These are phyloP conservation scores for Epinephelus moara DNA, from an alignment of 2,113 vertebrate genomes.

Conservation along the genomic window DNA sequence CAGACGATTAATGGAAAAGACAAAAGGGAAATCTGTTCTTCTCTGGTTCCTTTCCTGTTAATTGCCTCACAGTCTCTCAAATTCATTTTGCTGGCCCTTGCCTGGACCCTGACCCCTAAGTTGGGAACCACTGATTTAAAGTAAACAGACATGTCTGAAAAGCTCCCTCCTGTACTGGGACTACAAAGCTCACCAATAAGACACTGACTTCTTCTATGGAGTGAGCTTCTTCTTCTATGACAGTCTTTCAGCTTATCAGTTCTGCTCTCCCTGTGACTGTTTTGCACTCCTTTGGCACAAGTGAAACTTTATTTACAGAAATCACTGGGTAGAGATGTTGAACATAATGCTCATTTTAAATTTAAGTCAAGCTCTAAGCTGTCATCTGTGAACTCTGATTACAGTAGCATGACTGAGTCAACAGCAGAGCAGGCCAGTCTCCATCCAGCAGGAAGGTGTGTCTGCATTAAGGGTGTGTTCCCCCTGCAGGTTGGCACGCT, in stretches of 20 bases:
- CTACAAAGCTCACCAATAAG: neutral
- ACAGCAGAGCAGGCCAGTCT: conserved; percentile 10
- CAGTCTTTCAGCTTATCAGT: too few species aligned
- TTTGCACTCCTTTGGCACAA: neutral
- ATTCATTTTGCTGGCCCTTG: neutral
- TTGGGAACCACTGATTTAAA: neutral
- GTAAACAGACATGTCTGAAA: neutral
- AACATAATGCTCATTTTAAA: neutral
- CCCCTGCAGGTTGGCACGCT: conserved; percentile 32
- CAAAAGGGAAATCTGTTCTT: neutral
- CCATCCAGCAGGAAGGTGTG: conserved; percentile 33
- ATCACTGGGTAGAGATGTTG: neutral
- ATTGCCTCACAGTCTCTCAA: neutral
- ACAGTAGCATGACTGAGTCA: conserved; percentile 2
- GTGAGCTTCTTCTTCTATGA: neutral
- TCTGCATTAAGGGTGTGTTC: conserved; percentile 14
- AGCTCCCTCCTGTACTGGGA: neutral
- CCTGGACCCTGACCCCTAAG: neutral
- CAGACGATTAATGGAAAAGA: neutral
- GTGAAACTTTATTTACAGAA: conserved; percentile 4
- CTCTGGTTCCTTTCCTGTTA: neutral
- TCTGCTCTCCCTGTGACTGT: neutral
- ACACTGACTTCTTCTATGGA: neutral
- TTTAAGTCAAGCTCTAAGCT: conserved; percentile 13
- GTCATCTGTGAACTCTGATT: conserved; percentile 11